phyloP scores from a whole-genome alignment of 1,140 invertebrate species.

The Pectinophora gossypiella region DNA sequence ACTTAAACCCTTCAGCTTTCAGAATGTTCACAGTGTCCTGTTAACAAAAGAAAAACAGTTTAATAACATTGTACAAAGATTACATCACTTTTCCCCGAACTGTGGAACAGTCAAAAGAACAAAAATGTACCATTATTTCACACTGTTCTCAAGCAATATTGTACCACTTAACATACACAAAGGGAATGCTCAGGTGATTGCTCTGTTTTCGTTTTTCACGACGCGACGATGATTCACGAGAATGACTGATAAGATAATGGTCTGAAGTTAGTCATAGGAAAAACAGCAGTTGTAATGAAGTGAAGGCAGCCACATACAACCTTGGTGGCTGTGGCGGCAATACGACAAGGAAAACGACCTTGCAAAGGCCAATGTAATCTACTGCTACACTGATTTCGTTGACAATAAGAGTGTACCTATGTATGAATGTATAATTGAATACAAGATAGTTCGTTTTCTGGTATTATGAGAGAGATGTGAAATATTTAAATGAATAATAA shows the following conservation, averaged over 20 bases:
- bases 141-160: too few species aligned
- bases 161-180: not conserved
- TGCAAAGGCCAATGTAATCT: not conserved
- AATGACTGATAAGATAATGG: not conserved
- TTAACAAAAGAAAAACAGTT: conserved; percentile 35
- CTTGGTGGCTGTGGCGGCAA: not conserved
- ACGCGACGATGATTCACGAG: conserved; percentile 1
- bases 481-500: too few species aligned
- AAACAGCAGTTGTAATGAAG: too few species aligned
- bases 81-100: too few species aligned
- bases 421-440: too few species aligned
- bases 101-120: too few species aligned
- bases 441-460: too few species aligned
- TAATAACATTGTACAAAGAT: not conserved
- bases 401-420: too few species aligned
- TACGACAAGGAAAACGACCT: not conserved
- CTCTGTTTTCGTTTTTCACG: not conserved
- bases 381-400: too few species aligned
- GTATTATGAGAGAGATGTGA: too few species aligned
- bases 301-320: too few species aligned
- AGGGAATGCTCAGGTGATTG: not conserved
- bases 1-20: conserved; percentile 95
- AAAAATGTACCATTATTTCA: too few species aligned
- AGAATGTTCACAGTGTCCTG: conserved; percentile 95
- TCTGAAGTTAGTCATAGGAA: conserved; percentile 1